Conservation (phyloP, 2,888 invertebrate species). For the Ypsolopha scabrella region DNA sequence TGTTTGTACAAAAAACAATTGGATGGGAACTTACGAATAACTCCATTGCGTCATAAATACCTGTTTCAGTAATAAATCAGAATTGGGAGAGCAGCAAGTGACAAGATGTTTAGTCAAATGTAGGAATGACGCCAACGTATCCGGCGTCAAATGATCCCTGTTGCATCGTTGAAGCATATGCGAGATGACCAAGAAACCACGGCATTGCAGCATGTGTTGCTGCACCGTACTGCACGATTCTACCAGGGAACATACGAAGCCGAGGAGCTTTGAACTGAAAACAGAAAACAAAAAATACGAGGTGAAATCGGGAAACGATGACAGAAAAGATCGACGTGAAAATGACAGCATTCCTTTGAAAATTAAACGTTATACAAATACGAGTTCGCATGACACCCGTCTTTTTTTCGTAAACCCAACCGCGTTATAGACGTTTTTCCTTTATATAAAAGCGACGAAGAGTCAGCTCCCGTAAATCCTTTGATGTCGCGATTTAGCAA, state of each 20-base stretch:
- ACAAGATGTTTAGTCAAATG: slow-evolving; percentile 93
- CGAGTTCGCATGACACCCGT: too few species aligned
- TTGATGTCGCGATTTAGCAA: slow-evolving; percentile 2
- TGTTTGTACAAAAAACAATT: too few species aligned
- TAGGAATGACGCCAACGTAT: slow-evolving; percentile 92
- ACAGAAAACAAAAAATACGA: slow-evolving; percentile 10
- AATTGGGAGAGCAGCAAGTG: slow-evolving; percentile 92
- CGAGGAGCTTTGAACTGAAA: slow-evolving; percentile 92
- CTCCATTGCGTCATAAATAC: slow-evolving; percentile 49
- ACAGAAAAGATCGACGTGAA: too few species aligned
- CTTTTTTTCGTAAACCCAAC: too few species aligned
- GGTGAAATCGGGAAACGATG: too few species aligned
- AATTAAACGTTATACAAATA: too few species aligned
- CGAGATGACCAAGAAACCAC: slow-evolving; percentile 98
- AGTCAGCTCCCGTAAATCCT: background rate
- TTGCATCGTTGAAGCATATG: slow-evolving; percentile 95
- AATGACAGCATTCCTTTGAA: too few species aligned
- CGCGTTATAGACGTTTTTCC: too few species aligned
- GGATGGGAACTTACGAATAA: too few species aligned
- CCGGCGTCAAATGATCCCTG: slow-evolving; percentile 92
- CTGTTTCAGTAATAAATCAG: slow-evolving; percentile 92
- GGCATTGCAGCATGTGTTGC: slow-evolving; percentile 99
- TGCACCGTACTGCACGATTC: slow-evolving; percentile 98
- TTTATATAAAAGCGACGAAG: background rate
- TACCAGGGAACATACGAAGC: slow-evolving; percentile 97